Conservation (phyloP, 2,797 vertebrate species). For the Gambusia yucatana region DNA sequence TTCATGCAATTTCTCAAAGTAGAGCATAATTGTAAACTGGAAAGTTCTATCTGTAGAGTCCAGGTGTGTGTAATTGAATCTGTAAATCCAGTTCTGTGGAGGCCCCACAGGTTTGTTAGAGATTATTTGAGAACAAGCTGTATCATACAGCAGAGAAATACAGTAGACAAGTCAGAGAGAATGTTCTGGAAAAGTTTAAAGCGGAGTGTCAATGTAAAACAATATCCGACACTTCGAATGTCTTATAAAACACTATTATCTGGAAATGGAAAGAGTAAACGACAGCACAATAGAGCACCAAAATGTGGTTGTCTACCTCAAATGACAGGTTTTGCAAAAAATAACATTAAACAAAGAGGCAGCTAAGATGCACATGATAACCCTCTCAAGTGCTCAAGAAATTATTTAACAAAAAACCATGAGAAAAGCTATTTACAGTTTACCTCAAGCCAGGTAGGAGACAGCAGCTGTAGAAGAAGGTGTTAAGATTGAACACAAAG, state of each 20-base stretch:
- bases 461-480: not conserved
- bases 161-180: not conserved
- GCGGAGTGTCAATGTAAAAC: not conserved
- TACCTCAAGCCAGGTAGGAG: not conserved
- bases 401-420: not conserved
- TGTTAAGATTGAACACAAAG: not conserved
- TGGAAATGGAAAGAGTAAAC: not conserved
- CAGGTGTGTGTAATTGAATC: not conserved
- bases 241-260: not conserved
- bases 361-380: not conserved
- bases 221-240: not conserved
- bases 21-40: not conserved
- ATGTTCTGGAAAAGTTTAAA: not conserved
- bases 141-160: not conserved
- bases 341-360: not conserved
- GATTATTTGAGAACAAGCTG: not conserved
- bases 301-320: not conserved
- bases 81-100: not conserved
- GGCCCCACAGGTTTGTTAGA: not conserved
- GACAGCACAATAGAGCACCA: not conserved
- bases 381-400: not conserved
- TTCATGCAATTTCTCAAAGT: not conserved
- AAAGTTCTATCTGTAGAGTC: not conserved
- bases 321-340: not conserved
- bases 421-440: not conserved